These are phyloP conservation scores for Emydura subglobosa DNA, from an alignment of 2,113 vertebrate species.

Conservation along the genomic window DNA sequence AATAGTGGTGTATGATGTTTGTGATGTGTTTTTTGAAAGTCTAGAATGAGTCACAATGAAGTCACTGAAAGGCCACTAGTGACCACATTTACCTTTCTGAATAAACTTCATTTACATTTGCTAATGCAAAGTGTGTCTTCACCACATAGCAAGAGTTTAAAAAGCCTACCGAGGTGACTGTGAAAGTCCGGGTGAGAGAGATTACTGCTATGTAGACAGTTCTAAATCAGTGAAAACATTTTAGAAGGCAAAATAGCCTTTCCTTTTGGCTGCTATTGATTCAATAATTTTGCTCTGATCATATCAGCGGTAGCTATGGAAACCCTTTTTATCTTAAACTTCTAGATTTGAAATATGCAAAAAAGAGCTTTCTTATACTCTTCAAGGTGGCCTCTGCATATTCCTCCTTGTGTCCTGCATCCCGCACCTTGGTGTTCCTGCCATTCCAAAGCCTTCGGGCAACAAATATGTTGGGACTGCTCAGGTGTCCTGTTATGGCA, in stretches of 20 bases:
- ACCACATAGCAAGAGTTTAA: constrained; percentile 57
- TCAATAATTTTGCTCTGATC: constrained; percentile 29
- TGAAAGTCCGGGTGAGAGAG: constrained; percentile 17
- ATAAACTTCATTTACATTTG: constrained; percentile 74
- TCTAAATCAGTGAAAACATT: constrained; percentile 57
- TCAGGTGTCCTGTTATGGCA: background rate
- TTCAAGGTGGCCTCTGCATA: background rate
- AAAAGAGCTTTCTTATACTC: background rate
- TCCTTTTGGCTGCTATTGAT: constrained; percentile 23
- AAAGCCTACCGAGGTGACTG: background rate
- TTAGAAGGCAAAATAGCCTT: background rate
- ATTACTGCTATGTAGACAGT: constrained; percentile 19
- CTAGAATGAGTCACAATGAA: constrained; percentile 83
- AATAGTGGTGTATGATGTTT: constrained; percentile 70
- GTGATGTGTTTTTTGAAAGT: constrained; percentile 80
- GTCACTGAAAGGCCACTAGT: constrained; percentile 82
- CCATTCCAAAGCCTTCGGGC: background rate
- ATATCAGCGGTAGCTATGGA: constrained; percentile 13
- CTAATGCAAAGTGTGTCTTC: constrained; percentile 61
- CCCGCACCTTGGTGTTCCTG: background rate
- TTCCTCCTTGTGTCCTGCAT: background rate
- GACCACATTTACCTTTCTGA: constrained; percentile 81
- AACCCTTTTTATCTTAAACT: constrained; percentile 27
- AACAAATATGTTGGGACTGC: background rate
- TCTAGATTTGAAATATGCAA: background rate